A percentile compares a stretch with the other conserved stretches of the same genome.
phyloP scores from a whole-genome alignment of 2,888 invertebrate species.

The Andrena bucephala region DNA sequence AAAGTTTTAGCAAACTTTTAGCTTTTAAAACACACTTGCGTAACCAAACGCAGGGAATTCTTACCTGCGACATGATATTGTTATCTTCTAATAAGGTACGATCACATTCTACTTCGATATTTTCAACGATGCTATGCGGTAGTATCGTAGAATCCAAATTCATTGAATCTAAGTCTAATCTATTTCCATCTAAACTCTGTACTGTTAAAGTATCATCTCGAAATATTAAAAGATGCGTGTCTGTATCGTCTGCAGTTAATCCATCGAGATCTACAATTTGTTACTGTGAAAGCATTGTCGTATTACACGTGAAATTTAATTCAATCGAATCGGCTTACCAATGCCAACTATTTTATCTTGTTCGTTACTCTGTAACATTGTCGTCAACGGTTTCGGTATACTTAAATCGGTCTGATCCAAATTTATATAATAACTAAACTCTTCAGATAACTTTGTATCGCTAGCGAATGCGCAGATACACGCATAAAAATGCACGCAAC shows the following conservation, averaged over 20 bases:
- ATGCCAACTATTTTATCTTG: constrained; percentile 80
- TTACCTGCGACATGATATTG: constrained; percentile 80
- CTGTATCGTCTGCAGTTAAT: constrained; percentile 78
- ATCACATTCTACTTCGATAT: constrained; percentile 78
- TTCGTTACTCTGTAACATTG: constrained; percentile 73
- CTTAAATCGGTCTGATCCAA: constrained; percentile 83
- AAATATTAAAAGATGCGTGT: constrained; percentile 80
- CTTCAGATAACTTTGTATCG: constrained; percentile 87
- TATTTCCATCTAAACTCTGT: constrained; percentile 77
- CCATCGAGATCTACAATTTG: constrained; percentile 78
- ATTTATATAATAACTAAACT: constrained; percentile 88
- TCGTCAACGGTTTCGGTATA: constrained; percentile 73
- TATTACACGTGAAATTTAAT: neutral
- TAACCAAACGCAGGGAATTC: neutral
- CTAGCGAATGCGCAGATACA: constrained; percentile 90
- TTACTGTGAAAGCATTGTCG: constrained; percentile 1
- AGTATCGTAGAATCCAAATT: constrained; percentile 80
- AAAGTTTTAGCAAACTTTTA: neutral
- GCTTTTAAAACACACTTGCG: neutral
- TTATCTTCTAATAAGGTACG: constrained; percentile 77
- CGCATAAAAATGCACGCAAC: constrained; percentile 90
- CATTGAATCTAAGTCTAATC: constrained; percentile 79
- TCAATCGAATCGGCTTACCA: constrained; percentile 70
- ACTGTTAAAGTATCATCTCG: constrained; percentile 80
- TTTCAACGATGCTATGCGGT: constrained; percentile 76